These are phyloP conservation scores for Fistularia commersonii DNA, from an alignment of 2,797 vertebrate genomes.

Conservation along the genomic window DNA sequence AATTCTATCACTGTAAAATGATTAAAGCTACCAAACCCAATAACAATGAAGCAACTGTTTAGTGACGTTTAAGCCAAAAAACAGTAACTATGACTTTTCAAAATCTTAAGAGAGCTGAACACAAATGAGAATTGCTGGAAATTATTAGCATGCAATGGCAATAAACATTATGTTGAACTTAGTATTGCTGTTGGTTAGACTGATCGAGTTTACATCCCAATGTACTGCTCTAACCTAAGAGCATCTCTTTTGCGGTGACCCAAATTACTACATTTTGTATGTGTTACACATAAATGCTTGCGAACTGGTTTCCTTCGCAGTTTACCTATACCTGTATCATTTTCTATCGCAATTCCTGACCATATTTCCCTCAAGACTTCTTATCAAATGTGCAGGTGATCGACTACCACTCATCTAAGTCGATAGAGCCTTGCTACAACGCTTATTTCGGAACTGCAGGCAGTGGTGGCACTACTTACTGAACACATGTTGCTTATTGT, in stretches of 20 bases:
- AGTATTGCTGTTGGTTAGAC: too few relatives aligned
- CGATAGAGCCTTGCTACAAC: conserved; percentile 41
- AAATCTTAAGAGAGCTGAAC: neutral
- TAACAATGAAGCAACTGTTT: neutral
- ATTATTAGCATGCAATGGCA: too few relatives aligned
- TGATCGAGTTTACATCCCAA: too few relatives aligned
- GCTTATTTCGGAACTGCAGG: conserved; percentile 26
- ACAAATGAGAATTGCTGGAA: too few relatives aligned
- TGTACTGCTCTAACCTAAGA: too few relatives aligned
- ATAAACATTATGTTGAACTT: too few relatives aligned
- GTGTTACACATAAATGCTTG: too few relatives aligned
- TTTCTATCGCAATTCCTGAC: conserved; percentile 9
- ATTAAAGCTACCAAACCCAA: too few relatives aligned
- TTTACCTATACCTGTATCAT: neutral
- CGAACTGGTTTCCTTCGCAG: neutral
- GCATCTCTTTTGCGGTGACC: too few relatives aligned
- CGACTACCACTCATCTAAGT: conserved; percentile 46
- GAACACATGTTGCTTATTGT: conserved; percentile 7
- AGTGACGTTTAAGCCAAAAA: neutral
- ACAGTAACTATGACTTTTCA: neutral
- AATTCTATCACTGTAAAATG: neutral
- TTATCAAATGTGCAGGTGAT: conserved; percentile 47
- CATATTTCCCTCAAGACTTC: conserved; percentile 29
- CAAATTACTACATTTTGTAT: too few relatives aligned
- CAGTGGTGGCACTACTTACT: conserved; percentile 22